Evolutionary conservation across 2,888 invertebrate genomes (phyloP).

Genomic region (Philonicus albiceps): DNA sequence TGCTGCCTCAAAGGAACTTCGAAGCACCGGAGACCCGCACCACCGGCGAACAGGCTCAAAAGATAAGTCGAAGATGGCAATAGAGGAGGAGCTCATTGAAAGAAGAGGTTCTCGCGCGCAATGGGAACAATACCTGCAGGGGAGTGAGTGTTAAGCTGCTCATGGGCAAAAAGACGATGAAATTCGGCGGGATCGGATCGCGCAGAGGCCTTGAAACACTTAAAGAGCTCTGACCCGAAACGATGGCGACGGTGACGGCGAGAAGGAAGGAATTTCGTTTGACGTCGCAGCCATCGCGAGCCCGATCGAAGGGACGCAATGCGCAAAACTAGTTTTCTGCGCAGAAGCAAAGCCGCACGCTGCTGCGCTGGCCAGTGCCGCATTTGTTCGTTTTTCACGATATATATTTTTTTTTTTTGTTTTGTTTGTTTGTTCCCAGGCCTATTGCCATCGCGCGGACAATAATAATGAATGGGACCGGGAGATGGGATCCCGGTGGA

Average conservation of each 20-base stretch:
- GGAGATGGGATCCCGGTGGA: neutral
- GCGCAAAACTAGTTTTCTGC: slow-evolving; percentile 23
- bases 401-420: neutral
- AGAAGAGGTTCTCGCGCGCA: neutral
- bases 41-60: neutral
- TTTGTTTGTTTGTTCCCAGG: neutral
- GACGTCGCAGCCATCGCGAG: neutral
- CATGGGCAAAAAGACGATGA: neutral
- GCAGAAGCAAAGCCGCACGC: neutral
- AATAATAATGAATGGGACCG: slow-evolving; percentile 1
- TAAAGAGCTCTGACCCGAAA: slow-evolving; percentile 34
- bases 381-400: neutral
- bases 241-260: neutral
- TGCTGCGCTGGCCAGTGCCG: neutral
- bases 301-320: slow-evolving; percentile 3
- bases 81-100: neutral
- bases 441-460: neutral
- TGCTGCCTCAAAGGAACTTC: neutral
- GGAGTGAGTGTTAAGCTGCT: neutral
- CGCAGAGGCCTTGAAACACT: slow-evolving; percentile 20
- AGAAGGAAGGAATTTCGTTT: neutral
- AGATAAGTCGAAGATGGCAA: neutral
- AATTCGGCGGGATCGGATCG: neutral
- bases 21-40: neutral
- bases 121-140: slow-evolving; percentile 17